Percentiles rank a stretch among this genome's conserved stretches.
These are phyloP conservation scores for Oedothorax gibbosus DNA, from an alignment of 1,140 invertebrate genomes.

Conservation along the genomic window DNA sequence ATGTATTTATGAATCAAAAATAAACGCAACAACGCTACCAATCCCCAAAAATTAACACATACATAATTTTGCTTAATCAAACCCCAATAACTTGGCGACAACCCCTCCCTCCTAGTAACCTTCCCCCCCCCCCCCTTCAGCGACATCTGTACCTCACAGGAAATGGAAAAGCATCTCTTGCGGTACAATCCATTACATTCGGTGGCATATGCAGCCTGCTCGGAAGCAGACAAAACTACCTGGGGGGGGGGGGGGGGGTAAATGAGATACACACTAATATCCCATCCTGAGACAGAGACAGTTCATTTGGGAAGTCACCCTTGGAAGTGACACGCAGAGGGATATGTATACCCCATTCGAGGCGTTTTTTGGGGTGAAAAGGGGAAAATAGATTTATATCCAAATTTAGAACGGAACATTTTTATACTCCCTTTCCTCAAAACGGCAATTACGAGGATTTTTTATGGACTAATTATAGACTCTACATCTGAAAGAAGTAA, in stretches of 20 bases:
- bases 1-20: no score
- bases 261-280: no score
- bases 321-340: constrained; percentile 21
- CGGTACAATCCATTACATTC: constrained; percentile 52
- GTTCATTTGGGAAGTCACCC: not conserved
- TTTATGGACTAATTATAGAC: no score
- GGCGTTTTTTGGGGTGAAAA: not conserved
- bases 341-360: not conserved
- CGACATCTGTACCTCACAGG: not conserved
- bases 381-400: constrained; percentile 5
- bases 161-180: constrained; percentile 46
- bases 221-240: constrained; percentile 28
- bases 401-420: no score
- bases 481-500: no score
- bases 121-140: not conserved
- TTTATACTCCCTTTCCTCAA: no score
- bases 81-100: no score
- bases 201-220: constrained; percentile 33
- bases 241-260: constrained; percentile 19
- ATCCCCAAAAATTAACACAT: no score
- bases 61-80: no score
- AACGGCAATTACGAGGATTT: no score
- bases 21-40: no score
- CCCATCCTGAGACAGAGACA: not conserved
- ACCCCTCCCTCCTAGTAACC: not conserved